Conservation (phyloP, 2,888 invertebrate species). For the Neoaliturus tenellus region DNA sequence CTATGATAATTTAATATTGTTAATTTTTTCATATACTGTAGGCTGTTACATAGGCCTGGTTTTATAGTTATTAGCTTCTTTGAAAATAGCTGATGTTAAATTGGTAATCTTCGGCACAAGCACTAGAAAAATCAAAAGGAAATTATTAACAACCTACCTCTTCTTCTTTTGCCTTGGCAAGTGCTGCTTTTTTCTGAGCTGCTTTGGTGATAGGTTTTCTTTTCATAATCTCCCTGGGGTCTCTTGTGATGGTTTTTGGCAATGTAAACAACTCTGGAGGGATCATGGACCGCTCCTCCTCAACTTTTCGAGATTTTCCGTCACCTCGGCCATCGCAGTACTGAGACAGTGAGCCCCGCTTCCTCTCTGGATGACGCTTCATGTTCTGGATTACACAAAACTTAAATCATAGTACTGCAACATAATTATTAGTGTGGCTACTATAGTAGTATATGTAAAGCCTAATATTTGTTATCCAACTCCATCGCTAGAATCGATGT, state of each 20-base stretch:
- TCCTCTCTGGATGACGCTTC: slow-evolving; percentile 14
- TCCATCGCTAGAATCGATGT: too few relatives aligned
- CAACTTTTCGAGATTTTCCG: slow-evolving; percentile 15
- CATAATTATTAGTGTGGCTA: too few relatives aligned
- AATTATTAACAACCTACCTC: slow-evolving; percentile 28
- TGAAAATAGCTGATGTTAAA: too few relatives aligned
- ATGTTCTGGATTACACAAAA: not conserved
- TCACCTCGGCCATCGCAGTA: slow-evolving; percentile 35
- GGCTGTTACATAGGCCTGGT: too few relatives aligned
- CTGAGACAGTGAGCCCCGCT: slow-evolving; percentile 30
- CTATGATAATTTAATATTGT: too few relatives aligned
- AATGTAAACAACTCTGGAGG: slow-evolving; percentile 47
- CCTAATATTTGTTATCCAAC: too few relatives aligned
- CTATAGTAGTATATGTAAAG: too few relatives aligned
- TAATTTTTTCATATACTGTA: too few relatives aligned
- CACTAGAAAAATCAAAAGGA: too few relatives aligned
- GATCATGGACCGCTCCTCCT: not conserved
- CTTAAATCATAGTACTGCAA: too few relatives aligned
- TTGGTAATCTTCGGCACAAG: too few relatives aligned
- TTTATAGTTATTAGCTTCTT: too few relatives aligned
- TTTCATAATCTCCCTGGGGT: slow-evolving; percentile 53
- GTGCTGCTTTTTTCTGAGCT: slow-evolving; percentile 1
- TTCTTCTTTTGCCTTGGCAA: slow-evolving; percentile 37
- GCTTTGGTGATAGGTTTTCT: slow-evolving; percentile 23
- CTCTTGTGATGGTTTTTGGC: slow-evolving; percentile 42